Conservation (phyloP, 2,113 vertebrate genomes). For the Xiphorhynchus elegans region DNA sequence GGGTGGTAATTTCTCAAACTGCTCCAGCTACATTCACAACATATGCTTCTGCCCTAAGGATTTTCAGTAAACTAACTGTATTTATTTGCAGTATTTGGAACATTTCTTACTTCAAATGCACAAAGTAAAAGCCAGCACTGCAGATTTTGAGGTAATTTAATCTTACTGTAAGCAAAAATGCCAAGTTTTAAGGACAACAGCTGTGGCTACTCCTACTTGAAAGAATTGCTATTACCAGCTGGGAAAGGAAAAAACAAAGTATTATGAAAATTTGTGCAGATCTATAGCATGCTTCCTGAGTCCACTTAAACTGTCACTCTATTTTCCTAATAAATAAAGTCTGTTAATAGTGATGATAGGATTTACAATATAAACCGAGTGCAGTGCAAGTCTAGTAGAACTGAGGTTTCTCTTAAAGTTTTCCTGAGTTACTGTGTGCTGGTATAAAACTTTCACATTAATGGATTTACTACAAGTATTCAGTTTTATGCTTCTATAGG, state of each 20-base stretch:
- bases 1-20: not conserved
- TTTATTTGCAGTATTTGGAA: constrained; percentile 20
- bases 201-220: constrained; percentile 10
- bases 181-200: constrained; percentile 31
- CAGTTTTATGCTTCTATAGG: not conserved
- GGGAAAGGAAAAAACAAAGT: constrained; percentile 28
- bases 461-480: not conserved
- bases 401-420: not conserved
- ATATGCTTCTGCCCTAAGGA: constrained; percentile 12
- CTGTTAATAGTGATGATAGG: not conserved
- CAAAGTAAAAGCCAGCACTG: not conserved
- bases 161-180: constrained; percentile 31
- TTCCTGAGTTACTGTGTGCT: not conserved
- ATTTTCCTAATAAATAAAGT: constrained; percentile 31
- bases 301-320: constrained; percentile 14
- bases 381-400: not conserved
- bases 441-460: not conserved
- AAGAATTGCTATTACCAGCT: not conserved
- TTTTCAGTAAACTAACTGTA: not conserved
- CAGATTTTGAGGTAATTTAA: constrained; percentile 21
- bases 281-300: not conserved
- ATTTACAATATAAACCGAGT: not conserved
- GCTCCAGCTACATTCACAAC: not conserved
- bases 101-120: constrained; percentile 8
- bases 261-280: constrained; percentile 19